Evolutionary conservation across 2,888 invertebrate species (phyloP).

Genomic region (Ctenicera cuprea): DNA sequence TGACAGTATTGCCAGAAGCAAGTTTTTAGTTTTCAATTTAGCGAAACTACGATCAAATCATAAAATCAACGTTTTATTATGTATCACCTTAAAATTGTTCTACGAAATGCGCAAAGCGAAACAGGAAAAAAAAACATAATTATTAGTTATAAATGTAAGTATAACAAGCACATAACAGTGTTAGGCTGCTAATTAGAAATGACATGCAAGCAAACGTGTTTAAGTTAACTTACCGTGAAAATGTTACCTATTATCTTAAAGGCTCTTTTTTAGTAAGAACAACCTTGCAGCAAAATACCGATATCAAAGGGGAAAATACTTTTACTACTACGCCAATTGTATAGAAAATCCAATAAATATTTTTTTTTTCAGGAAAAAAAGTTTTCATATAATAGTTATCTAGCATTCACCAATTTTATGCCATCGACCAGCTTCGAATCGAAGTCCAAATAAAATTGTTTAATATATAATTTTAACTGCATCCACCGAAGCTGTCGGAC

Average conservation of each 20-base stretch:
- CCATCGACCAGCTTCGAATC: too few species aligned
- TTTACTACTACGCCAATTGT: too few species aligned
- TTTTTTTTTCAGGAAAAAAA: too few species aligned
- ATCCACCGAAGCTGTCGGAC: too few species aligned
- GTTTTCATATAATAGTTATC: too few species aligned
- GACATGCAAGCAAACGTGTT: background rate
- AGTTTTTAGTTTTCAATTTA: background rate
- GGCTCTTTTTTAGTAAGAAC: background rate
- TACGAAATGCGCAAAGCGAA: background rate
- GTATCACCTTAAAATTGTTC: background rate
- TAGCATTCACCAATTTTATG: too few species aligned
- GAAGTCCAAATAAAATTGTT: too few species aligned
- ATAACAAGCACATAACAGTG: too few species aligned
- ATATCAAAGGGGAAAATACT: too few species aligned
- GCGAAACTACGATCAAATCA: background rate
- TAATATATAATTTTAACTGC: too few species aligned
- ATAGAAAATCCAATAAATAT: too few species aligned
- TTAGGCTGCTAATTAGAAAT: background rate
- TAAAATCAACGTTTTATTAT: slow-evolving; percentile 3
- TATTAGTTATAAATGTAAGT: background rate
- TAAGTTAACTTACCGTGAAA: background rate
- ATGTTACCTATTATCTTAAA: background rate
- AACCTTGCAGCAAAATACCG: background rate
- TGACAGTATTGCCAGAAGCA: background rate
- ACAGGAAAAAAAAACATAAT: background rate